phyloP scores from a whole-genome alignment of 1,140 invertebrate genomes.

The Nasonia giraulti region DNA sequence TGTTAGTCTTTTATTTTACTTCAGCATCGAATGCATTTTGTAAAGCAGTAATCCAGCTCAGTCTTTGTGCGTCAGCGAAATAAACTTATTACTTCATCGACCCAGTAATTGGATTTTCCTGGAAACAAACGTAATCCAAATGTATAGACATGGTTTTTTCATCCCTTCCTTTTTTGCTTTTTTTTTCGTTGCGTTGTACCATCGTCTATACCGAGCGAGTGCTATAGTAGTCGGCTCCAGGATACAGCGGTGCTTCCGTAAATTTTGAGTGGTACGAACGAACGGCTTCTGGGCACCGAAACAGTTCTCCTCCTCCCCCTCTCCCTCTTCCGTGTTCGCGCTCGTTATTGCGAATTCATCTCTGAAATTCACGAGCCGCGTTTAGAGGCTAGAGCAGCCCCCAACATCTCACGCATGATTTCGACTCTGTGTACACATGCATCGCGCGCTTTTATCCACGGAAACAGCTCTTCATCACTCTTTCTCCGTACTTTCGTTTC shows the following conservation, averaged over 20 bases:
- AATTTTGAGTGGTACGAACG: conserved; percentile 7
- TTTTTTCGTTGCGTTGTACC: no score
- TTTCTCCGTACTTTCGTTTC: background rate
- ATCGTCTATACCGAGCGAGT: no score
- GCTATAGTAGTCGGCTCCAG: background rate
- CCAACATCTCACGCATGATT: conserved; percentile 35
- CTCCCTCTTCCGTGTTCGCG: background rate
- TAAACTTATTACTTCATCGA: no score
- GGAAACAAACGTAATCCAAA: no score
- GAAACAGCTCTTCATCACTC: background rate
- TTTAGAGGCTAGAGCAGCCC: background rate
- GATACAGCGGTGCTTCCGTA: background rate
- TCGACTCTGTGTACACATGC: conserved; percentile 6
- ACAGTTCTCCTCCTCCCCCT: background rate
- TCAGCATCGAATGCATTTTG: no score
- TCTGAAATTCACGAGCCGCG: conserved; percentile 44
- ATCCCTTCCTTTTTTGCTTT: no score
- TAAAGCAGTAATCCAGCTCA: no score
- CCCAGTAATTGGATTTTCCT: no score
- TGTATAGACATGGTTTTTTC: no score
- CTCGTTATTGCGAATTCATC: conserved; percentile 59
- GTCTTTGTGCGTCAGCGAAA: no score
- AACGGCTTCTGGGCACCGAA: background rate
- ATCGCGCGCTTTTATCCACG: background rate
- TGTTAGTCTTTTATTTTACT: no score